Evolutionary conservation across 2,888 invertebrate genomes (phyloP).

Genomic region (Leptopterna dolabrata): DNA sequence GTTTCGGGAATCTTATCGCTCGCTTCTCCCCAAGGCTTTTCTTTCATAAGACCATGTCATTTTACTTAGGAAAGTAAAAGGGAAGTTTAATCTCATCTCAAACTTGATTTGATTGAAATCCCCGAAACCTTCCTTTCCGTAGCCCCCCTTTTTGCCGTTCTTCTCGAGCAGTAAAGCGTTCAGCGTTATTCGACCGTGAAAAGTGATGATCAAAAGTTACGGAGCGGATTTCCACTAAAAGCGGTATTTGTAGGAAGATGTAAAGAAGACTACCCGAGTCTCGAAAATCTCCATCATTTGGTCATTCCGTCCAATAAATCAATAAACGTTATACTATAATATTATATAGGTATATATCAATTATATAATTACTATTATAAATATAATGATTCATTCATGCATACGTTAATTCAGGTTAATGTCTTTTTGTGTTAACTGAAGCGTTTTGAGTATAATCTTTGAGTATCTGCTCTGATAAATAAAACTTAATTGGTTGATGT

Average conservation of each 20-base stretch:
- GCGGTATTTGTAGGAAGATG: neutral
- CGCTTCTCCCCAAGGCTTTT: constrained; percentile 28
- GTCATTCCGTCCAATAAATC: too few species aligned
- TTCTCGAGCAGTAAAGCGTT: neutral
- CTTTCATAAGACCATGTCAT: constrained; percentile 36
- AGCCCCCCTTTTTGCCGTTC: neutral
- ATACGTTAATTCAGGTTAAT: too few species aligned
- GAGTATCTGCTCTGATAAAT: too few species aligned
- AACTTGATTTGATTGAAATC: constrained; percentile 52
- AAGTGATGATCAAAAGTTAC: constrained; percentile 34
- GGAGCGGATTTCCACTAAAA: neutral
- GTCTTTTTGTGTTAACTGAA: too few species aligned
- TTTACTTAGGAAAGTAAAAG: constrained; percentile 21
- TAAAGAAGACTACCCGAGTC: neutral
- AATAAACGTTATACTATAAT: too few species aligned
- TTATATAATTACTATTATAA: too few species aligned
- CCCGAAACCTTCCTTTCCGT: constrained; percentile 2
- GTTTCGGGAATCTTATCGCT: constrained; percentile 43
- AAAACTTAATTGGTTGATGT: too few species aligned
- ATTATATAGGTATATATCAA: too few species aligned
- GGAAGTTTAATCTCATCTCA: constrained; percentile 48
- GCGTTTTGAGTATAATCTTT: too few species aligned
- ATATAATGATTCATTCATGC: too few species aligned
- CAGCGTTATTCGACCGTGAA: constrained; percentile 39
- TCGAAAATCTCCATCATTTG: too few species aligned